Conservation (phyloP, 2,113 vertebrate genomes). For the Geococcyx californianus region DNA sequence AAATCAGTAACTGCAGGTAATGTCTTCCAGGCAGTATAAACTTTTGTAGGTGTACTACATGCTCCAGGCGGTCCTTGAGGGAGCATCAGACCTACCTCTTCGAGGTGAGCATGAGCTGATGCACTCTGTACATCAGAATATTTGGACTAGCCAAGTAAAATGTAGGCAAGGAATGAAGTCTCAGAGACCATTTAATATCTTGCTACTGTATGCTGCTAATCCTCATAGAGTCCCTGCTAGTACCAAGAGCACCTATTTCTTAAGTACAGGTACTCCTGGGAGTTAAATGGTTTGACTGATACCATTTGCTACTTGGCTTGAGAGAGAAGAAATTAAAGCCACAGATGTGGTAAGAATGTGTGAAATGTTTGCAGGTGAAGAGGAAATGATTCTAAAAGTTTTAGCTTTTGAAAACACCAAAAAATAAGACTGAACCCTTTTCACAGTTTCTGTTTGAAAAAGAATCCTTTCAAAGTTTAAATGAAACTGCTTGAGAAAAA, state of each 20-base stretch:
- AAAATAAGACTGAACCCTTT: background rate
- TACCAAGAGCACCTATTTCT: background rate
- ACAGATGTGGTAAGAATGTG: background rate
- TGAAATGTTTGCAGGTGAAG: background rate
- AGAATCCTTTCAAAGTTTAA: background rate
- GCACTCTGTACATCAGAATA: background rate
- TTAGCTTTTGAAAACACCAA: background rate
- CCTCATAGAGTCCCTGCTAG: background rate
- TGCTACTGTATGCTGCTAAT: background rate
- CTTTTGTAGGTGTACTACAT: background rate
- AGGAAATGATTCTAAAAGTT: background rate
- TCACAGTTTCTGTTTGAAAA: background rate
- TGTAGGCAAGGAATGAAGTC: background rate
- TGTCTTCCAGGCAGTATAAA: background rate
- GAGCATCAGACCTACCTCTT: background rate
- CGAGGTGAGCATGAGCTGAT: background rate
- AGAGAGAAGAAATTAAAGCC: background rate
- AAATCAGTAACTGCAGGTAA: background rate
- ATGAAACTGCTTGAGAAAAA: background rate
- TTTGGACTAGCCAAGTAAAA: background rate
- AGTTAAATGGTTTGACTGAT: background rate
- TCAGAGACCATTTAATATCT: background rate
- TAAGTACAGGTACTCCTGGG: background rate
- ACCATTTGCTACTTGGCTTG: background rate
- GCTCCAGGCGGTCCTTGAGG: background rate